Evolutionary conservation across 2,797 vertebrate species (phyloP).

Genomic region (Lophotriccus pileatus): DNA sequence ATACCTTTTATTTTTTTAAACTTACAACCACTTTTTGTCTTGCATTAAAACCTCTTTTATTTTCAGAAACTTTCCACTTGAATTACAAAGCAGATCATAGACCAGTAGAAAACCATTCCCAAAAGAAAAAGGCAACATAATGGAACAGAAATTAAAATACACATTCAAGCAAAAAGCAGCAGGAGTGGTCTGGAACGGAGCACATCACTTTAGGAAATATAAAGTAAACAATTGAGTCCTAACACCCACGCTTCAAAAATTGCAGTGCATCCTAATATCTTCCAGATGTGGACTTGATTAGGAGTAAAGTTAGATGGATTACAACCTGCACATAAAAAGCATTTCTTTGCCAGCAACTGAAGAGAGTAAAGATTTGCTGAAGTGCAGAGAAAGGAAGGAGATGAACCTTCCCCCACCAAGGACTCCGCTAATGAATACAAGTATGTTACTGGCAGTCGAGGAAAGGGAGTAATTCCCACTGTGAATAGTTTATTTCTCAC

Average conservation of each 20-base stretch:
- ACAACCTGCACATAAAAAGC: neutral
- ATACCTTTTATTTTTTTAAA: neutral
- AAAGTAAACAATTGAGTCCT: neutral
- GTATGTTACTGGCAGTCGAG: neutral
- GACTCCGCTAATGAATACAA: neutral
- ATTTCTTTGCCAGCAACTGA: neutral
- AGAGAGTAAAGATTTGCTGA: neutral
- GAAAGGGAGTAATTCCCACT: neutral
- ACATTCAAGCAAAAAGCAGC: neutral
- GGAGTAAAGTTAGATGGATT: neutral
- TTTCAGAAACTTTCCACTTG: constrained; percentile 28
- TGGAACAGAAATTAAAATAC: constrained; percentile 30
- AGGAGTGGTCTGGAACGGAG: neutral
- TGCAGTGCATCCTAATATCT: neutral
- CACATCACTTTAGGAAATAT: neutral
- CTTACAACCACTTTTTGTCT: neutral
- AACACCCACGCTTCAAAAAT: neutral
- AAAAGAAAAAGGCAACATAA: constrained; percentile 1
- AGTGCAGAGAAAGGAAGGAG: neutral
- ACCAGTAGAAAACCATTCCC: constrained; percentile 6
- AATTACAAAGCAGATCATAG: neutral
- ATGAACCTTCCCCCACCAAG: neutral
- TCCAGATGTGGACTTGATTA: constrained; percentile 27
- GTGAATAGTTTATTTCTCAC: neutral
- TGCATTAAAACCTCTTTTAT: neutral